Evolutionary conservation across 2,113 vertebrate genomes (phyloP).

Genomic region (Malurus cyaneus): DNA sequence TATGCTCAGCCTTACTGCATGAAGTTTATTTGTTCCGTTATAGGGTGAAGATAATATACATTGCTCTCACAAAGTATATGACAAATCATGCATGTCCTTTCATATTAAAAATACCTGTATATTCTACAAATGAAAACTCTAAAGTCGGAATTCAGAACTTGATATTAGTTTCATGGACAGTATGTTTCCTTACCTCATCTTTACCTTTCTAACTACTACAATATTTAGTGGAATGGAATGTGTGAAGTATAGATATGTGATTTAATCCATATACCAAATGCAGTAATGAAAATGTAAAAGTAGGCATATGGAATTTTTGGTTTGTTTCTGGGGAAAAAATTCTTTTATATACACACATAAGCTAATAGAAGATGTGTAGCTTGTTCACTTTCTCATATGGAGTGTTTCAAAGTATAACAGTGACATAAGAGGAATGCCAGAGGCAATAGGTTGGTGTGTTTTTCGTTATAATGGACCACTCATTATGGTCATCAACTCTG

Average conservation of each 20-base stretch:
- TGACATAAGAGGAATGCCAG: background rate
- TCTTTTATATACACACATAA: accelerated
- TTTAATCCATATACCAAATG: background rate
- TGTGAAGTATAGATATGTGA: background rate
- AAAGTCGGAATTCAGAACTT: background rate
- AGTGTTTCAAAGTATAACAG: background rate
- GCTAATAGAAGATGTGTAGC: background rate
- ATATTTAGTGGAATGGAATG: background rate
- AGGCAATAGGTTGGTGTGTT: background rate
- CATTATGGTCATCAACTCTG: background rate
- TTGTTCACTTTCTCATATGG: background rate
- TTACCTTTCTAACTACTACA: background rate
- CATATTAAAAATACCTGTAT: background rate
- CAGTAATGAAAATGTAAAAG: background rate
- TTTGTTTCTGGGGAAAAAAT: background rate
- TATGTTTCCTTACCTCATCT: background rate
- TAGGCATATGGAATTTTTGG: background rate
- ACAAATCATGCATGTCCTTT: background rate
- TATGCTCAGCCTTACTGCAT: background rate
- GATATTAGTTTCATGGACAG: background rate
- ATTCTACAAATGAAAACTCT: background rate
- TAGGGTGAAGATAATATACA: background rate
- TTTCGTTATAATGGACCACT: background rate
- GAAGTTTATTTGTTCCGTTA: background rate
- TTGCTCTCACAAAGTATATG: background rate